Base-by-base conservation (phyloP, 2,797 vertebrate genomes). In the Protosalanx chinensis region DNA sequence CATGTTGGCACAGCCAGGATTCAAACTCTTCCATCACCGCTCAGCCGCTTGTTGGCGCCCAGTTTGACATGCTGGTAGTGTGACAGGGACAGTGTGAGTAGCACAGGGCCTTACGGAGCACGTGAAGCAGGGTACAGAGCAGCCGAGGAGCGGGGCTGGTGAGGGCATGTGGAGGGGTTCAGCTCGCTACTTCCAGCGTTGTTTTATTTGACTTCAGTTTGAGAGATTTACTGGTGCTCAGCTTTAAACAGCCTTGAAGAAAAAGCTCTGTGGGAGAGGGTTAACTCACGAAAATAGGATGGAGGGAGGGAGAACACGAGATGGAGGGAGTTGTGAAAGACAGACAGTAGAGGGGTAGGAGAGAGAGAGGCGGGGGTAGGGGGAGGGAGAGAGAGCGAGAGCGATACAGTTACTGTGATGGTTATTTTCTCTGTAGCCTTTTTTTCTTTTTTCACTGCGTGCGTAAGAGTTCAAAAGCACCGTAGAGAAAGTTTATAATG, bases 401-500 rank as follows among this genome's bases (percentile, higher is more conserved):
- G 41, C 10, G 41, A 46, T 3, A 81, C 72, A 70, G 80, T 83
- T 75, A 62, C 73, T 66, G 2, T 23, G 29, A n/a, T 6, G 18
- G 20, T 46, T 29, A 59, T 53, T n/a, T 33, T 60, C 37, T 58
- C 71, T 75, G n/a, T 30, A 72, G 46, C 69, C 69, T 70, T 16
- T 33, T n/a, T 37, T 27, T 51, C n/a, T 51, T 64, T 13, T n/a
- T 4, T 10, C 32, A 20, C 27, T 23, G 10, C 30, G 13, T 56
- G 80, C 77, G 66, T 67, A 72, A 68, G 72, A 80, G 77, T 74
- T 78, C 79, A 86, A 88, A 18, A 82, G 73, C 68, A 85, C 85
- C 88, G 86, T 83, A 87, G 88, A 79, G 81, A 84, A 90, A 90
- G 86, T 91, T 92, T 92, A 91, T 85, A 91, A 88, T 82, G 85